A percentile compares a stretch with the other conserved stretches of the same genome.
These are phyloP conservation scores for Amorpha juglandis DNA, from an alignment of 2,888 invertebrate genomes.

Conservation along the genomic window DNA sequence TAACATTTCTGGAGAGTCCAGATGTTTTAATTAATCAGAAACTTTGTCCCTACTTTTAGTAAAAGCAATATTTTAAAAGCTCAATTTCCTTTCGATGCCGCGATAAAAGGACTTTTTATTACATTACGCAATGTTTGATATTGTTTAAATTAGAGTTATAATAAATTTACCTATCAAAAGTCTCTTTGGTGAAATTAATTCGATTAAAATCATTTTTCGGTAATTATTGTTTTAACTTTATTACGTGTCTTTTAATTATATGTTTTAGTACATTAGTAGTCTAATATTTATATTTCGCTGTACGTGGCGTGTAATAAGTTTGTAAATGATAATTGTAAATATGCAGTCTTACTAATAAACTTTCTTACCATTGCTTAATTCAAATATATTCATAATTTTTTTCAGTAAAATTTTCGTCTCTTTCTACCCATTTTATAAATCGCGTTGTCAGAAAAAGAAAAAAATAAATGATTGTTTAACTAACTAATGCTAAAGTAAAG, in stretches of 20 bases:
- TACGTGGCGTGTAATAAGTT: too few relatives aligned
- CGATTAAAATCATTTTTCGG: slow-evolving; percentile 19
- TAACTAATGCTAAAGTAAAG: too few relatives aligned
- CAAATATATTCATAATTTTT: too few relatives aligned
- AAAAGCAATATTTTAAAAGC: slow-evolving; percentile 49
- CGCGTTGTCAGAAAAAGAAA: too few relatives aligned
- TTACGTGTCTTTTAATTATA: too few relatives aligned
- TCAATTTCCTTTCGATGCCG: slow-evolving; percentile 49
- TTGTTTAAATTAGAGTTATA: slow-evolving; percentile 39
- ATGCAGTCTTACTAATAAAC: too few relatives aligned
- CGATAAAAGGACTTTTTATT: slow-evolving; percentile 47
- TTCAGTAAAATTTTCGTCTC: too few relatives aligned
- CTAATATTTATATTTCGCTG: too few relatives aligned
- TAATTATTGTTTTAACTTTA: slow-evolving; percentile 23
- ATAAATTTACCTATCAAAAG: slow-evolving; percentile 26
- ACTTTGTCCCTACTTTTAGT: slow-evolving; percentile 28
- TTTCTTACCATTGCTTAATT: too few relatives aligned
- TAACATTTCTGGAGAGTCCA: slow-evolving; percentile 27
- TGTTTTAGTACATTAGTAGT: not conserved
- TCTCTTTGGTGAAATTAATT: slow-evolving; percentile 25
- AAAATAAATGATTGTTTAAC: too few relatives aligned
- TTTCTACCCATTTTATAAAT: too few relatives aligned
- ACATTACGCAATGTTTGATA: slow-evolving; percentile 44
- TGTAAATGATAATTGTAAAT: too few relatives aligned
- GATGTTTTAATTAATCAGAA: slow-evolving; percentile 28